Evolutionary conservation across 2,888 invertebrate genomes (phyloP).

Genomic region (Apamea monoglypha): DNA sequence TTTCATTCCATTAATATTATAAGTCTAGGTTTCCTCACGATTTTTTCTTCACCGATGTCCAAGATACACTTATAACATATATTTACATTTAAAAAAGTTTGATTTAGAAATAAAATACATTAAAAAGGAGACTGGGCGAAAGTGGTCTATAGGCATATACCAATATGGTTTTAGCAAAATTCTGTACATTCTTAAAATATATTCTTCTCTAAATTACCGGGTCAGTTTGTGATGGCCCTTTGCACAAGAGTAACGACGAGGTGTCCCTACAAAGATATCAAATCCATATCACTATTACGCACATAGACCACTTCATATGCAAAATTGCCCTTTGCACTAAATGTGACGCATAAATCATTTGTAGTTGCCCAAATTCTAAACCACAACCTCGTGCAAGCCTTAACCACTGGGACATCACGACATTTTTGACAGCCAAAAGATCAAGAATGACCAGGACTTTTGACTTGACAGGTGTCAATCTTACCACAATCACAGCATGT

Average conservation of each 20-base stretch:
- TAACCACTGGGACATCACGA: not conserved
- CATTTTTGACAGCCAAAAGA: not conserved
- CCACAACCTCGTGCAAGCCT: not conserved
- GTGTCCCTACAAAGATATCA: too few species aligned
- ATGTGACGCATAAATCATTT: not conserved
- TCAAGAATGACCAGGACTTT: not conserved
- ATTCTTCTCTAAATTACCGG: too few species aligned
- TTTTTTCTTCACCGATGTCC: not conserved
- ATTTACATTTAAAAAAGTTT: not conserved
- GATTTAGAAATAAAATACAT: not conserved
- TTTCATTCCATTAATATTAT: not conserved
- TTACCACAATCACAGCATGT: slow-evolving; percentile 91
- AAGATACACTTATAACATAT: not conserved
- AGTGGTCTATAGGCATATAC: too few species aligned
- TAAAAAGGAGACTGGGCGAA: too few species aligned
- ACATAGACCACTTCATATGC: too few species aligned
- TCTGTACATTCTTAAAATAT: too few species aligned
- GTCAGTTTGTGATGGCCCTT: too few species aligned
- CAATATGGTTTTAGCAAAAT: too few species aligned
- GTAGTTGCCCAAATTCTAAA: not conserved
- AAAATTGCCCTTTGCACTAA: not conserved
- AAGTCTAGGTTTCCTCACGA: not conserved
- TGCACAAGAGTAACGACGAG: too few species aligned
- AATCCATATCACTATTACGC: too few species aligned
- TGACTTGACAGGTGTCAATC: slow-evolving; percentile 19